Base-by-base conservation (phyloP, 2,113 vertebrate species). In the Theristicus caerulescens region DNA sequence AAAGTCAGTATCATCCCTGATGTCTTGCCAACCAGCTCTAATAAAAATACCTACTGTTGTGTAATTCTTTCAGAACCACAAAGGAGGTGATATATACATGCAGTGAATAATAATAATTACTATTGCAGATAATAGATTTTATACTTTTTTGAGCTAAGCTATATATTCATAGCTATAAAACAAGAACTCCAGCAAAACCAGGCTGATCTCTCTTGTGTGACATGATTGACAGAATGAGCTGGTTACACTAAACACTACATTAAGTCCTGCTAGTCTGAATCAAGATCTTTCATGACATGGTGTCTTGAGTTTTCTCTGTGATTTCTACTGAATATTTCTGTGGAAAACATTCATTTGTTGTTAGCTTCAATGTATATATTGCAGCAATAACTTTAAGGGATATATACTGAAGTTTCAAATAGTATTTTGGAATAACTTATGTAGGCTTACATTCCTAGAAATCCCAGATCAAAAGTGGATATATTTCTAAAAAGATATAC, bases 301-400 rank as follows among this genome's bases (percentile, higher is more conserved):
- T 44, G 9, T 44, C 77, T 29, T 40, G 42, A 85, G 14, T 84
- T 93, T 93, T 55, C 32, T 57, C 59, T 49, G 57, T 40, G 14
- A 57, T 46, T 93, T 13, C 36, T 66, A 36, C 34, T 19, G 57
- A 71, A 8, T 36, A 54, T 76, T 93, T 71, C 38, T 62, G 47
- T 47, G 21, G n/a, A 62, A 70, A 86, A 61, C 5, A 66, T n/a
- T 59, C 1, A 47, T 36, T 73, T 84, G 18, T 47, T 81, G 15
- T 57, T 70, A 84, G 49, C 26, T 70, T 77, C 31, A 47, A 10
- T 9, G 8, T 40, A 61, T 11, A 47, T 51, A 77, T n/a, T 86
- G 31, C 49, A 82, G 59, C 9, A 94, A 29, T 66, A 54, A 88
- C 76, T 90, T 92, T 66, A 93, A 82, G 65, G 34, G 18, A 57